Conservation (phyloP, 2,113 vertebrate genomes). For the Anseranas semipalmata region DNA sequence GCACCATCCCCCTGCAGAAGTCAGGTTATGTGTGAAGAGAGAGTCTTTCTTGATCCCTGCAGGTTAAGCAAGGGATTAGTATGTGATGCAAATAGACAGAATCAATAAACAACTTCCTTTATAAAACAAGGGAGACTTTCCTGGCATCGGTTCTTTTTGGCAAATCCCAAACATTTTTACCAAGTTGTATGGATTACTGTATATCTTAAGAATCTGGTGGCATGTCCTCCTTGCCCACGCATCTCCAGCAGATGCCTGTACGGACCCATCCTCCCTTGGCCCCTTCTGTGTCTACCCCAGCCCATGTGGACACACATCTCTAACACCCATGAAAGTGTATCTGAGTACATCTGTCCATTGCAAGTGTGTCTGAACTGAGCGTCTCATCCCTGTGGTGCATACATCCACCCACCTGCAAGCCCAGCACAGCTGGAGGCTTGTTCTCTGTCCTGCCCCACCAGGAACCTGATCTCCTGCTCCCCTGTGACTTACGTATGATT, state of each 20-base stretch:
- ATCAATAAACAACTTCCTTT: constrained; percentile 44
- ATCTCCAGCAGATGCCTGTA: neutral
- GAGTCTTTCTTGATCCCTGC: neutral
- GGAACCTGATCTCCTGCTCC: neutral
- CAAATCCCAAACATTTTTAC: neutral
- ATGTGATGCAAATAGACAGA: neutral
- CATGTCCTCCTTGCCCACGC: neutral
- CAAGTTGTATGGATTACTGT: neutral
- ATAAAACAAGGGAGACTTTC: neutral
- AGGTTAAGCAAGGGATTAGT: neutral
- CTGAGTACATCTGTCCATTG: neutral
- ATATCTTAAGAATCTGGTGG: neutral
- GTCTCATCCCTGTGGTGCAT: neutral
- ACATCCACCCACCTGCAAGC: neutral
- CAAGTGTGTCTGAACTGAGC: neutral
- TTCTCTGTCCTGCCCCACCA: neutral
- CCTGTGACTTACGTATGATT: neutral
- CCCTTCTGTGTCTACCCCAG: neutral
- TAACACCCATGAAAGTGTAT: neutral
- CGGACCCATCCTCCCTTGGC: neutral
- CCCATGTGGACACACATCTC: rapidly evolving
- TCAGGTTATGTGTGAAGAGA: neutral
- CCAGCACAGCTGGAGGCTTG: neutral
- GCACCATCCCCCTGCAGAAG: neutral
- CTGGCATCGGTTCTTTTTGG: neutral